Base-by-base conservation (phyloP, 2,888 invertebrate species). In the Latrodectus hesperus region DNA sequence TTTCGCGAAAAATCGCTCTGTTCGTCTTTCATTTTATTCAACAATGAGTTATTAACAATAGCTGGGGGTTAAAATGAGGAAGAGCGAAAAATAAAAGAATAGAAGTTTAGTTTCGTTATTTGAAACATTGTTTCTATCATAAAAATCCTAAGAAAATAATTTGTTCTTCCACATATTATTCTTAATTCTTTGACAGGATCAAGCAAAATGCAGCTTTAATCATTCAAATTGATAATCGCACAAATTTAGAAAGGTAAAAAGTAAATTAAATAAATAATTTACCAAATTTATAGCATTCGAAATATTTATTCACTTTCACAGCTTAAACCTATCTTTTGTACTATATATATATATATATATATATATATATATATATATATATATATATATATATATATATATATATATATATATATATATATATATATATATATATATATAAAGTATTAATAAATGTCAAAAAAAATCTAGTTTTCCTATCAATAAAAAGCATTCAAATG, bases 31-130 rank as follows among this genome's bases (percentile, higher is more conserved):
- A 75, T 78, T 79, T 74, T 74, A 70, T 80, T 85, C 74, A 85
- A 75, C 79, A 85, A 75, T 85, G 70, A 79, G 85, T 84, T 78
- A 84, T 84, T 84, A 84, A 84, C 73, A 84, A 78, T 65, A 65
- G 74, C 74, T 64, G 72, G 38, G 73, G n/a, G 68, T 73, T n/a
- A 71, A 79, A 71, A 71, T 60, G 72, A 80, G 55, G 52, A 73
- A 12, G n/a, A 60, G 60, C 6, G n/a, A 26, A 70, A 70, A 70
- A 26, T 70, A 70, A 70, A 70, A 49, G 22, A 52, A 73, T 73
- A 79, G 52, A 67, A 26, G 60, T 22, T 70, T 38, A 26, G 26
- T 70, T 70, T 11, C 64, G 22, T 49, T 51, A 67, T 67, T 38
- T 26, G 67, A 64, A 68, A 49, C 75, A 75, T 82, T 82, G 75